phyloP scores from a whole-genome alignment of 2,797 vertebrate genomes.

The Mormyrops boulengeri region DNA sequence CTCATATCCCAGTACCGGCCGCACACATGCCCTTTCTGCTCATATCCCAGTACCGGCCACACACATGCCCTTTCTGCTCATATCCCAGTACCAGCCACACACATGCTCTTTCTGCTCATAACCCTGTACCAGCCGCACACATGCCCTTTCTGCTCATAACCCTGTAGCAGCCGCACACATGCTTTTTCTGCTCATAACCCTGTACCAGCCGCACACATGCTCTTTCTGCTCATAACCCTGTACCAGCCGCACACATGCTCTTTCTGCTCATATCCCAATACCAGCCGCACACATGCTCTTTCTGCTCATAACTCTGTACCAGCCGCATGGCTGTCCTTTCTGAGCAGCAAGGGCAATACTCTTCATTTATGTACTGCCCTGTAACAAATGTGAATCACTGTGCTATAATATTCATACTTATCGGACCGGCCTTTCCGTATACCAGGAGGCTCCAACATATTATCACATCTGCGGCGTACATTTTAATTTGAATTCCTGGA shows the following conservation, averaged over 20 bases:
- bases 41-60: not conserved
- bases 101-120: not conserved
- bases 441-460: not conserved
- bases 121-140: too few species aligned
- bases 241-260: too few species aligned
- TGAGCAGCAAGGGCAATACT: not conserved
- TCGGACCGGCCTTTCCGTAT: not conserved
- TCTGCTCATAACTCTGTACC: too few species aligned
- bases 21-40: not conserved
- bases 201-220: too few species aligned
- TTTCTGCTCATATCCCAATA: too few species aligned
- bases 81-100: not conserved
- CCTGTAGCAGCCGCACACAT: too few species aligned
- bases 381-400: not conserved
- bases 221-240: too few species aligned
- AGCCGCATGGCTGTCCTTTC: not conserved
- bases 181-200: too few species aligned
- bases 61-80: not conserved
- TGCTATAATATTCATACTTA: not conserved
- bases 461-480: slow-evolving; percentile 26
- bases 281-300: too few species aligned
- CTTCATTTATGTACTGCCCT: not conserved
- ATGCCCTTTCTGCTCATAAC: too few species aligned
- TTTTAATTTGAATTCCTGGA: slow-evolving; percentile 35
- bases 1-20: not conserved